Evolutionary conservation across 2,888 invertebrate species (phyloP).

Genomic region (Noctua janthina): DNA sequence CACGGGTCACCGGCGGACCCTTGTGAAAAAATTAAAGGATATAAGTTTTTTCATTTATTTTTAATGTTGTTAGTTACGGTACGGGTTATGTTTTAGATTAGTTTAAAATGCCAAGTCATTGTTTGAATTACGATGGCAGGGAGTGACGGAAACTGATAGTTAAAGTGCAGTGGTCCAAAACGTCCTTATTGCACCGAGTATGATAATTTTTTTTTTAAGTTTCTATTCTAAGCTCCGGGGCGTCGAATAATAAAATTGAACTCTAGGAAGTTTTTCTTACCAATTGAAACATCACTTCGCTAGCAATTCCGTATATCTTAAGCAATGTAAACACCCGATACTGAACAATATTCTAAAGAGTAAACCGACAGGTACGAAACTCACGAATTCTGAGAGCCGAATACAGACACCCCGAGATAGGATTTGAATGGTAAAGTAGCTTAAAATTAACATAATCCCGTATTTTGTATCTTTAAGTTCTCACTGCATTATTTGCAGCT

Average conservation of each 20-base stretch:
- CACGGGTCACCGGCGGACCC: slow-evolving; percentile 59
- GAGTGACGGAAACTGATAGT: slow-evolving; percentile 2
- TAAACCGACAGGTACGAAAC: slow-evolving; percentile 63
- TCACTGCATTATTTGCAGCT: slow-evolving; percentile 83
- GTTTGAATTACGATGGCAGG: slow-evolving; percentile 26
- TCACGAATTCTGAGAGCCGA: slow-evolving; percentile 72
- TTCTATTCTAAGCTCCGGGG: neutral
- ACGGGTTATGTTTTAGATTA: slow-evolving; percentile 27
- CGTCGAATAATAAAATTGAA: neutral
- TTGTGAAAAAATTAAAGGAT: slow-evolving; percentile 63
- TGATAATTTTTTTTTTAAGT: neutral
- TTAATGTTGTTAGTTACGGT: slow-evolving; percentile 56
- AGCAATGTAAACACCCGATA: slow-evolving; percentile 59
- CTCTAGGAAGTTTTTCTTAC: neutral
- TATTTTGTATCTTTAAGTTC: slow-evolving; percentile 86
- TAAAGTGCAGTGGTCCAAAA: slow-evolving; percentile 12
- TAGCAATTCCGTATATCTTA: slow-evolving; percentile 51
- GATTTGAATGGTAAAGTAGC: slow-evolving; percentile 86
- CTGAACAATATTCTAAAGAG: slow-evolving; percentile 64
- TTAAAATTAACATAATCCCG: slow-evolving; percentile 87
- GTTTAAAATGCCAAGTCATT: slow-evolving; percentile 42
- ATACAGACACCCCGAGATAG: slow-evolving; percentile 77
- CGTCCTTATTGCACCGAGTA: neutral
- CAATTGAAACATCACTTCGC: slow-evolving; percentile 16
- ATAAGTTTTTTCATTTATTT: slow-evolving; percentile 46